phyloP scores from a whole-genome alignment of 2,888 invertebrate genomes.

The Steromphala cineraria region DNA sequence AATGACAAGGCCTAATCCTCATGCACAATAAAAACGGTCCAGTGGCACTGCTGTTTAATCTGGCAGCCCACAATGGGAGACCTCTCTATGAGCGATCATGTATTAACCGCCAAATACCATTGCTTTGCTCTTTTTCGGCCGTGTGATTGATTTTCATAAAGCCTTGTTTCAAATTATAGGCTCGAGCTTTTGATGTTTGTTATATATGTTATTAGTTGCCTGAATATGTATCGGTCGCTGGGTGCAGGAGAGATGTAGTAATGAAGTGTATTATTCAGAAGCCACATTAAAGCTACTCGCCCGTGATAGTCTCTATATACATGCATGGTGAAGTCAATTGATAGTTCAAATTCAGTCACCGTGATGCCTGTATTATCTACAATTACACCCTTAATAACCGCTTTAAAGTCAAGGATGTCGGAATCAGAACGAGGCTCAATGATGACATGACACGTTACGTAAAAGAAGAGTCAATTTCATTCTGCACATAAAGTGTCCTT shows the following conservation, averaged over 20 bases:
- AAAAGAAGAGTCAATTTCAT: too few species aligned
- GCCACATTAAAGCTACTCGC: not conserved
- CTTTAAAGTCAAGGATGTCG: too few species aligned
- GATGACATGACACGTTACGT: too few species aligned
- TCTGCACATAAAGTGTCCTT: too few species aligned
- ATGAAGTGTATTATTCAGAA: not conserved
- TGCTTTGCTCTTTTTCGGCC: not conserved
- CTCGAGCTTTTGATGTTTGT: not conserved
- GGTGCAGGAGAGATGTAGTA: not conserved
- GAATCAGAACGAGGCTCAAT: too few species aligned
- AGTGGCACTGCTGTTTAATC: too few species aligned
- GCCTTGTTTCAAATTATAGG: constrained; percentile 16
- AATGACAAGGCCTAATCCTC: too few species aligned
- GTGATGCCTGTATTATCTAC: not conserved
- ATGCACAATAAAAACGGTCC: too few species aligned
- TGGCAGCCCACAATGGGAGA: too few species aligned
- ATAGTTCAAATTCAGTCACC: not conserved
- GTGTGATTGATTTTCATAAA: not conserved
- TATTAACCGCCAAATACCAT: constrained; percentile 3
- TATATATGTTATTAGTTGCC: not conserved
- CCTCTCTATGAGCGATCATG: not conserved
- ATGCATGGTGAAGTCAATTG: not conserved
- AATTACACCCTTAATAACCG: not conserved
- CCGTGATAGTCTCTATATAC: not conserved
- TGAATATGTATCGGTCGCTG: not conserved